Percentiles rank a stretch among this genome's conserved stretches.
Conservation (phyloP, 2,888 invertebrate species). For the Patella depressa region DNA sequence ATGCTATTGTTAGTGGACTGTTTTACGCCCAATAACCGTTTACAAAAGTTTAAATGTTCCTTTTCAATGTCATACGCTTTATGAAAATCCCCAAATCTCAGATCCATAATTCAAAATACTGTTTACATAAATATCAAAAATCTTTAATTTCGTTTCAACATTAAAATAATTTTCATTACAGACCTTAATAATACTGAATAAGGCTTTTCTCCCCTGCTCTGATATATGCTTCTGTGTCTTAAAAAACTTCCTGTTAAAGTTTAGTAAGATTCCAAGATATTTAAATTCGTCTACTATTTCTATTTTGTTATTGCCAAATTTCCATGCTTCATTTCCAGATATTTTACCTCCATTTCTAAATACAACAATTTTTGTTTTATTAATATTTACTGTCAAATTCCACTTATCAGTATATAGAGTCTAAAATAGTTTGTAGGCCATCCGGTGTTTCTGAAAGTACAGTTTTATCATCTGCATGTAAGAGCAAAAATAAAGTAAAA, state of each 20-base stretch:
- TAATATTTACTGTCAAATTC: background rate
- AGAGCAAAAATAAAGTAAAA: background rate
- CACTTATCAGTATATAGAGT: background rate
- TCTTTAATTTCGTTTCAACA: constrained; percentile 9
- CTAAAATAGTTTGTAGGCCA: background rate
- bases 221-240: background rate
- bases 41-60: constrained; percentile 11
- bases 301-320: background rate
- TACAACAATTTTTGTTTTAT: background rate
- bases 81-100: constrained; percentile 14
- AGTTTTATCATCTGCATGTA: background rate
- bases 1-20: background rate
- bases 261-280: background rate
- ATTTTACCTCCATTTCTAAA: constrained; percentile 1
- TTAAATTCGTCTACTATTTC: background rate
- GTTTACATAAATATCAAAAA: constrained; percentile 14
- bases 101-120: constrained; percentile 11
- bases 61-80: constrained; percentile 7
- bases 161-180: constrained; percentile 13
- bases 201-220: constrained; percentile 13
- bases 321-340: constrained; percentile 1
- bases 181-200: constrained; percentile 3
- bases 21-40: constrained; percentile 4
- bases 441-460: background rate
- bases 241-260: background rate